These are phyloP conservation scores for Drosophila santomea DNA, from an alignment of 1,140 invertebrate species.

Conservation along the genomic window DNA sequence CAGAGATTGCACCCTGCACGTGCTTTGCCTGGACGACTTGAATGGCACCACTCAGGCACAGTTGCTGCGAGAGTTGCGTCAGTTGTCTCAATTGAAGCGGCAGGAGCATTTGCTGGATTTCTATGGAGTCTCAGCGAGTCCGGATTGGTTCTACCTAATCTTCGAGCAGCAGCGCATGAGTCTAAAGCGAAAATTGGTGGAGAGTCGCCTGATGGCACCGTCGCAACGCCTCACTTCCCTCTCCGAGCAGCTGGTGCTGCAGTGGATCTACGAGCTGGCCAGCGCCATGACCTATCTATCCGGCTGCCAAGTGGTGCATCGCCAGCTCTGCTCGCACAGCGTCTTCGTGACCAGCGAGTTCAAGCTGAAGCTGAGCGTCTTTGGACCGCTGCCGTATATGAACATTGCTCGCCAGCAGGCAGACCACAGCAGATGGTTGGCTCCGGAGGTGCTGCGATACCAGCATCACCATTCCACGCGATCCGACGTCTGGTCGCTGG, in stretches of 20 bases:
- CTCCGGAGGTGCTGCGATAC: slow-evolving; percentile 90
- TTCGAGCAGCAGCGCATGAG: slow-evolving; percentile 88
- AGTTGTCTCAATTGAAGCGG: slow-evolving; percentile 88
- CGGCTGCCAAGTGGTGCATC: slow-evolving; percentile 89
- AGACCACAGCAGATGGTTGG: slow-evolving; percentile 91
- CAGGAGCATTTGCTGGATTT: slow-evolving; percentile 90
- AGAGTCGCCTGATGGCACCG: slow-evolving; percentile 58
- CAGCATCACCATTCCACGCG: slow-evolving; percentile 88
- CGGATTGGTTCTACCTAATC: slow-evolving; percentile 89
- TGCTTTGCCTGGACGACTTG: slow-evolving; percentile 86
- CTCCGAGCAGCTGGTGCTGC: slow-evolving; percentile 78
- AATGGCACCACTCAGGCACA: slow-evolving; percentile 87
- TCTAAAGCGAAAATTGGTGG: slow-evolving; percentile 87
- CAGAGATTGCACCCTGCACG: slow-evolving; percentile 75
- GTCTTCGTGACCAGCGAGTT: slow-evolving; percentile 86
- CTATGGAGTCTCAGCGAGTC: slow-evolving; percentile 92
- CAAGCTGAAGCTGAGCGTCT: slow-evolving; percentile 59
- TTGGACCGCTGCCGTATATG: slow-evolving; percentile 74
- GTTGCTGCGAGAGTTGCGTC: slow-evolving; percentile 90
- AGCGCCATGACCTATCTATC: slow-evolving; percentile 89
- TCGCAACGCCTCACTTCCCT: slow-evolving; percentile 86
- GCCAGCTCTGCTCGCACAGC: slow-evolving; percentile 90
- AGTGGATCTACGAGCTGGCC: slow-evolving; percentile 86
- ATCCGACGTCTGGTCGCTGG: slow-evolving; percentile 94
- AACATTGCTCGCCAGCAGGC: slow-evolving; percentile 84